Conservation (phyloP, 2,888 invertebrate genomes). For the Ethmia dodecea region DNA sequence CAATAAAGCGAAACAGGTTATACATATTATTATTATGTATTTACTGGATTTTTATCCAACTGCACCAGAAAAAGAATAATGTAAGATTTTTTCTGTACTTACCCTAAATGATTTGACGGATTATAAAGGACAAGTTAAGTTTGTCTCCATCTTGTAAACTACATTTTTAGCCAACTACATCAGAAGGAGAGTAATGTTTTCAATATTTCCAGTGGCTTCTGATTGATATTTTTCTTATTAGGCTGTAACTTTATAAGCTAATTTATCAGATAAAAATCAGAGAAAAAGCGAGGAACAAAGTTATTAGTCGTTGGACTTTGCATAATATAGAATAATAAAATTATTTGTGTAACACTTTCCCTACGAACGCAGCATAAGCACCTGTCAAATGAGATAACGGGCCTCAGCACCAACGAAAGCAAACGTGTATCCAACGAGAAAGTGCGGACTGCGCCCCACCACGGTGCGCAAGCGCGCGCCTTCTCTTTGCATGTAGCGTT, state of each 20-base stretch:
- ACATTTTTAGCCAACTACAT: too few relatives aligned
- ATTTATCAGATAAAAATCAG: neutral
- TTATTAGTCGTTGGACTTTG: conserved; percentile 25
- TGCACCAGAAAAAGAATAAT: too few relatives aligned
- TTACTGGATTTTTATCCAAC: too few relatives aligned
- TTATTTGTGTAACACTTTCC: conserved; percentile 67
- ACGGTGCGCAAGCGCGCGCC: conserved; percentile 38
- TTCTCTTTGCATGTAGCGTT: conserved; percentile 69
- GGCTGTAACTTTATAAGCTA: neutral
- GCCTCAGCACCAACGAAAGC: conserved; percentile 66
- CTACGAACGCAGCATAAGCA: conserved; percentile 52
- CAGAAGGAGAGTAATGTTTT: too few relatives aligned
- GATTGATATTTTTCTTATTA: too few relatives aligned
- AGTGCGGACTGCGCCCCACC: conserved; percentile 46
- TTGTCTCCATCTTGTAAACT: too few relatives aligned
- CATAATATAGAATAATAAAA: conserved; percentile 51
- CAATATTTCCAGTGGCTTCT: too few relatives aligned
- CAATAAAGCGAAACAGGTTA: too few relatives aligned
- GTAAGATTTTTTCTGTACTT: too few relatives aligned
- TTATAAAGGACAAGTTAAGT: too few relatives aligned
- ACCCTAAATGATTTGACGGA: too few relatives aligned
- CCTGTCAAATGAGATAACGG: conserved; percentile 75
- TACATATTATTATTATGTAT: too few relatives aligned
- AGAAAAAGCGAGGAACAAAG: neutral
- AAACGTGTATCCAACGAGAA: conserved; percentile 68